Conservation (phyloP, 2,888 invertebrate species). For the Yponomeuta plumbellus region DNA sequence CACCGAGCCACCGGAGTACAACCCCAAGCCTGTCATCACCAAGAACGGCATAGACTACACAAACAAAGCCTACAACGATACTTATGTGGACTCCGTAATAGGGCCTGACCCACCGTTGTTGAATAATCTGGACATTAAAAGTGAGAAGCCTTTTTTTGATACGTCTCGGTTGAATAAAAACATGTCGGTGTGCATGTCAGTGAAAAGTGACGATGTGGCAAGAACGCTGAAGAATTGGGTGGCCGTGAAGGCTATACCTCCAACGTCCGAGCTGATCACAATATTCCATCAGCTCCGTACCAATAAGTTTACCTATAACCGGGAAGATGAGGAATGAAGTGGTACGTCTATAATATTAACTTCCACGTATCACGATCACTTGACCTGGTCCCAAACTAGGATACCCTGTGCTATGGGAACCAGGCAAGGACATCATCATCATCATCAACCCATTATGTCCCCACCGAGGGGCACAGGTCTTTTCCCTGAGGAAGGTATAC, state of each 20-base stretch:
- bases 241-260: slow-evolving; percentile 36
- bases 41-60: slow-evolving; percentile 56
- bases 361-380: too few relatives aligned
- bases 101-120: slow-evolving; percentile 54
- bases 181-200: slow-evolving; percentile 38
- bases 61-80: slow-evolving; percentile 37
- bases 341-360: too few relatives aligned
- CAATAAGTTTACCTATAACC: slow-evolving; percentile 30
- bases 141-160: slow-evolving; percentile 41
- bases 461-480: too few relatives aligned
- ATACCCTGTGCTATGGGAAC: too few relatives aligned
- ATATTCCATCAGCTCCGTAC: slow-evolving; percentile 48
- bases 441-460: too few relatives aligned
- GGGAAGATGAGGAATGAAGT: slow-evolving; percentile 5
- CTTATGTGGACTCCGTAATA: slow-evolving; percentile 44
- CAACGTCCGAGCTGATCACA: slow-evolving; percentile 47
- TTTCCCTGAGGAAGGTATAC: too few relatives aligned
- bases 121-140: slow-evolving; percentile 40
- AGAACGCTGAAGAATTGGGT: slow-evolving; percentile 46
- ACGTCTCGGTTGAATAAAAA: slow-evolving; percentile 34
- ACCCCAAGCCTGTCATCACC: slow-evolving; percentile 38
- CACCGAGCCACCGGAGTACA: slow-evolving; percentile 38
- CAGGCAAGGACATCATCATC: too few relatives aligned
- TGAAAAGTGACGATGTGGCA: slow-evolving; percentile 47
- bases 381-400: too few relatives aligned